Conservation (phyloP, 2,113 vertebrate genomes). For the Brachionichthys hirsutus region DNA sequence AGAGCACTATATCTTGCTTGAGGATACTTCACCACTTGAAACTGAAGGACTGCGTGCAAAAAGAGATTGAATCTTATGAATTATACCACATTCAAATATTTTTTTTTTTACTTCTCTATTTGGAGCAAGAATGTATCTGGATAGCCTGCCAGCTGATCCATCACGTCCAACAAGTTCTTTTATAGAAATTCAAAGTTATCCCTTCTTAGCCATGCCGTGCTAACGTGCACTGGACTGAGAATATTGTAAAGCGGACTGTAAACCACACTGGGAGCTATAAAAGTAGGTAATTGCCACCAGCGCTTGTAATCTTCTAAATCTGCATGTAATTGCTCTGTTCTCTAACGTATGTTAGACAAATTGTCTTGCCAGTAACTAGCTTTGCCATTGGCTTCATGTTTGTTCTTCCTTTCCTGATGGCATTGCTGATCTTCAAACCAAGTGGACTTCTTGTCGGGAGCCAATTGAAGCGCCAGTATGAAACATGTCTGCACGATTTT, state of each 20-base stretch:
- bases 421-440: conserved; percentile 17
- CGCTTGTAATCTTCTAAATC: conserved; percentile 20
- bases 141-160: conserved; percentile 5
- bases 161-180: conserved; percentile 24
- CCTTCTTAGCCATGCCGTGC: conserved; percentile 15
- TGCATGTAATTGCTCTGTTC: conserved; percentile 14
- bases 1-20: too few species aligned
- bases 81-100: neutral
- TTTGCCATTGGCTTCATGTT: neutral
- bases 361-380: neutral
- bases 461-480: conserved; percentile 35
- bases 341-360: neutral
- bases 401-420: neutral
- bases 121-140: neutral
- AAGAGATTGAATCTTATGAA: neutral
- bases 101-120: neutral
- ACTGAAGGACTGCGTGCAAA: too few species aligned
- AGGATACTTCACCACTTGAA: too few species aligned
- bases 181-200: conserved; percentile 17
- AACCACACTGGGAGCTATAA: conserved; percentile 33
- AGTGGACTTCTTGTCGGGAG: conserved; percentile 18
- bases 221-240: conserved; percentile 43
- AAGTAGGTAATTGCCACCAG: conserved; percentile 35
- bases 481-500: neutral
- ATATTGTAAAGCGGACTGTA: conserved; percentile 44